phyloP scores from a whole-genome alignment of 2,113 vertebrate genomes.

The Octodon degus region DNA sequence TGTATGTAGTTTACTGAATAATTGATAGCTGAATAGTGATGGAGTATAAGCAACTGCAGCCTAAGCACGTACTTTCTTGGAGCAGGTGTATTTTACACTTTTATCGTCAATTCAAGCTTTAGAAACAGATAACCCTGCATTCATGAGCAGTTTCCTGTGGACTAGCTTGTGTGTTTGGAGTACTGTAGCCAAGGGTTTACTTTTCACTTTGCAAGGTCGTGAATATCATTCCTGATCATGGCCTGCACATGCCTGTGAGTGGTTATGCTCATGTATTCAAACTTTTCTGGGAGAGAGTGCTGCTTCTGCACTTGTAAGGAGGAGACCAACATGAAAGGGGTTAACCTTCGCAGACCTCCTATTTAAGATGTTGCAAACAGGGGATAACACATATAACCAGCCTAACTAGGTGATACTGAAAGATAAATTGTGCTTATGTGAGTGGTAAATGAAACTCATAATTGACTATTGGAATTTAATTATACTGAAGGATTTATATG shows the following conservation, averaged over 20 bases:
- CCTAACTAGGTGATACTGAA: neutral
- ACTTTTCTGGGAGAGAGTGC: neutral
- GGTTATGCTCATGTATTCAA: neutral
- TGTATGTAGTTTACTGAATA: constrained; percentile 6
- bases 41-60: neutral
- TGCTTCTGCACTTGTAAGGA: neutral
- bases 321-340: neutral
- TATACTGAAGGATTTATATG: neutral
- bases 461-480: neutral
- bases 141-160: neutral
- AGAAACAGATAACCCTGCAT: neutral
- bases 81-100: neutral
- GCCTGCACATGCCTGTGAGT: neutral
- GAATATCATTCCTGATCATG: neutral
- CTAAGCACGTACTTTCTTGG: constrained; percentile 12
- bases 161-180: neutral
- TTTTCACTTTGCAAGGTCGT: neutral
- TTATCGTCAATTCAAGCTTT: constrained; percentile 10
- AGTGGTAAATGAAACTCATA: neutral
- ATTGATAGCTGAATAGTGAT: neutral
- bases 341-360: neutral
- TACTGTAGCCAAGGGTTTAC: neutral
- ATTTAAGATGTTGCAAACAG: neutral
- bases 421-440: neutral
- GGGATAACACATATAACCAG: neutral